These are phyloP conservation scores for Apotomis turbidana DNA, from an alignment of 2,888 invertebrate genomes.

Conservation along the genomic window DNA sequence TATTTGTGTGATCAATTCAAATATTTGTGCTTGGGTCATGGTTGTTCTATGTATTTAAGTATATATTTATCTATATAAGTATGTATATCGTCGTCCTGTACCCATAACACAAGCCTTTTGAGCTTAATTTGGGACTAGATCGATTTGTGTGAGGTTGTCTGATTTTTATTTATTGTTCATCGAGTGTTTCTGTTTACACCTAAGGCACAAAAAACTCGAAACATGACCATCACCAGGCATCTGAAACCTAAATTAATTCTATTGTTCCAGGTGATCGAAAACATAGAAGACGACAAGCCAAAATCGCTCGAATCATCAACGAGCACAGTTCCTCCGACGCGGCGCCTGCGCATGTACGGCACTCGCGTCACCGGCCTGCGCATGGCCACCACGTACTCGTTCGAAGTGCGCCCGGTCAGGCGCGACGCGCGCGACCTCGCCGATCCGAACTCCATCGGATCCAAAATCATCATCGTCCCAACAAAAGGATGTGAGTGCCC, in stretches of 20 bases:
- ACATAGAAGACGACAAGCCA: conserved; percentile 64
- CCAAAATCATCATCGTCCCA: conserved; percentile 89
- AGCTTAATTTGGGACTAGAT: too few species aligned
- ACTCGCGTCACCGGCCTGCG: conserved; percentile 87
- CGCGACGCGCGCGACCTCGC: conserved; percentile 79
- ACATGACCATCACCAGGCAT: too few species aligned
- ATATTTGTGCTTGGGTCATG: too few species aligned
- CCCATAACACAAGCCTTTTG: too few species aligned
- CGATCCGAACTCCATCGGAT: conserved; percentile 83
- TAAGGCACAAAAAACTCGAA: too few species aligned
- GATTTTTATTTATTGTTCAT: too few species aligned
- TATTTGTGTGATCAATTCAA: too few species aligned
- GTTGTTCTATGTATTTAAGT: too few species aligned
- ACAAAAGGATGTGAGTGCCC: conserved; percentile 92
- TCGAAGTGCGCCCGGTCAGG: conserved; percentile 87
- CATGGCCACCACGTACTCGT: conserved; percentile 93
- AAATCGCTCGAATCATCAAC: conserved; percentile 53
- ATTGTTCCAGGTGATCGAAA: conserved; percentile 67
- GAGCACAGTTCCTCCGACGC: conserved; percentile 50
- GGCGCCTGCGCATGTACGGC: conserved; percentile 76
- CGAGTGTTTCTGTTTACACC: too few species aligned
- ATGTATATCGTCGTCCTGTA: too few species aligned
- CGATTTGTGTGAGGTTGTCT: too few species aligned
- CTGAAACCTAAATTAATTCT: neutral
- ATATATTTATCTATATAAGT: too few species aligned